These are phyloP conservation scores for Zonitis immaculata DNA, from an alignment of 2,888 invertebrate genomes.

Conservation along the genomic window DNA sequence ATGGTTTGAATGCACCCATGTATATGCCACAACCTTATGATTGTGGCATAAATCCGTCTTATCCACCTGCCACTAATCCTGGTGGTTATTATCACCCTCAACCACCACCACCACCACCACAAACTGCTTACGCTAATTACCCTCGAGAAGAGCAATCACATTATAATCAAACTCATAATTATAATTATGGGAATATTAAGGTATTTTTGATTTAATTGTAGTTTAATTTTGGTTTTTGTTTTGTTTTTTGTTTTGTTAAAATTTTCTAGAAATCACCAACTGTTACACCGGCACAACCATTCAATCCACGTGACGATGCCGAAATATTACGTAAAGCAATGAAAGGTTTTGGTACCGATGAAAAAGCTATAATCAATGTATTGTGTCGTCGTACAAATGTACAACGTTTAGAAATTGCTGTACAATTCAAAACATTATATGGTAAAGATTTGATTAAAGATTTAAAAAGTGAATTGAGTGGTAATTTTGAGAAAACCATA, in stretches of 20 bases:
- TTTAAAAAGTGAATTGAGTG: constrained; percentile 76
- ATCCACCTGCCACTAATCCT: constrained; percentile 34
- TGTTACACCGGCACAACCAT: too few relatives aligned
- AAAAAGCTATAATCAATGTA: constrained; percentile 75
- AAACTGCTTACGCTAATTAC: constrained; percentile 13
- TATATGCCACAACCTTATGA: constrained; percentile 52
- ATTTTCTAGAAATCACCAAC: constrained; percentile 54
- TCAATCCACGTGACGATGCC: constrained; percentile 68
- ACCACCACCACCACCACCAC: constrained; percentile 13
- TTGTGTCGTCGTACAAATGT: constrained; percentile 72
- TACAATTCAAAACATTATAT: constrained; percentile 74
- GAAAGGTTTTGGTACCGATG: constrained; percentile 75
- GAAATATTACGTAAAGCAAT: constrained; percentile 78
- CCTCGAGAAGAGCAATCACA: constrained; percentile 44
- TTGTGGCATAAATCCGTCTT: constrained; percentile 42
- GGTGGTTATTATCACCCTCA: constrained; percentile 19
- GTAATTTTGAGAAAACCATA: constrained; percentile 76
- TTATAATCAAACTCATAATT: constrained; percentile 80
- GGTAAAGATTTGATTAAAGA: constrained; percentile 69
- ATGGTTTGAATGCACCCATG: constrained; percentile 45
- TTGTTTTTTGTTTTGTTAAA: too few relatives aligned
- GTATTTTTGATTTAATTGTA: too few relatives aligned
- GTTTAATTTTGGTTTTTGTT: too few relatives aligned
- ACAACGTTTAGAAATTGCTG: constrained; percentile 76
- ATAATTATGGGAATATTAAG: too few relatives aligned